Percentiles rank a stretch among this genome's conserved stretches.
Conservation (phyloP, 1,140 invertebrate species). For the Dreissena rostriformis region DNA sequence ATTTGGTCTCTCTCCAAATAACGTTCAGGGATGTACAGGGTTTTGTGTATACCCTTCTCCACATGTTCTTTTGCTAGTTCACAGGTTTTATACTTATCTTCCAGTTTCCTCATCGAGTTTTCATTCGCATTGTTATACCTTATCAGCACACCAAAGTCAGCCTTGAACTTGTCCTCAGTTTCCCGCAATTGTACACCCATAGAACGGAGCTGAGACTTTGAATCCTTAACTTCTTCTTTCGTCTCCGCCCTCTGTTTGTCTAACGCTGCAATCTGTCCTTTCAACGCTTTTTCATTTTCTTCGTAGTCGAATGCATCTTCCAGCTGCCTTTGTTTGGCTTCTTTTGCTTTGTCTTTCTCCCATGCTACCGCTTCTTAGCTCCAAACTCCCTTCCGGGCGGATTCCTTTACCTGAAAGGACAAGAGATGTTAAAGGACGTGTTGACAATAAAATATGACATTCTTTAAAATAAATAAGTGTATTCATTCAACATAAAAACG, state of each 20-base stretch:
- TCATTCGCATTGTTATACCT: slow-evolving; percentile 49
- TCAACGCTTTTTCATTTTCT: slow-evolving; percentile 31
- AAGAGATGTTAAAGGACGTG: too few relatives aligned
- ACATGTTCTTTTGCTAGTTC: slow-evolving; percentile 6
- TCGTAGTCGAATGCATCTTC: slow-evolving; percentile 54
- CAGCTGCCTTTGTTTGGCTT: slow-evolving; percentile 57
- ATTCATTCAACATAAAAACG: too few relatives aligned
- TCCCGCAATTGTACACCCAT: slow-evolving; percentile 16
- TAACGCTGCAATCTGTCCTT: slow-evolving; percentile 27
- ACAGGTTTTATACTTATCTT: slow-evolving; percentile 10
- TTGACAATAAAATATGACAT: too few relatives aligned
- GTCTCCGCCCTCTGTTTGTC: slow-evolving; percentile 17
- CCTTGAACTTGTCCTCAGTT: slow-evolving; percentile 36
- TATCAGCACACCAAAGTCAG: slow-evolving; percentile 37
- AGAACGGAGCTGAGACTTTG: slow-evolving; percentile 31
- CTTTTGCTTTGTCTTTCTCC: slow-evolving; percentile 60
- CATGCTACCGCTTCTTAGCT: slow-evolving; percentile 49
- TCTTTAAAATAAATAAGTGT: too few relatives aligned
- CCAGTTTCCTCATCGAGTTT: slow-evolving; percentile 12
- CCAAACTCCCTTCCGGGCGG: slow-evolving; percentile 48
- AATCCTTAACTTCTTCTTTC: slow-evolving; percentile 20
- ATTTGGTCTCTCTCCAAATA: slow-evolving; percentile 51
- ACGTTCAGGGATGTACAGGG: slow-evolving; percentile 1
- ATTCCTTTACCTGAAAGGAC: slow-evolving; percentile 53
- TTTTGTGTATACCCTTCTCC: slow-evolving; percentile 18